Base-by-base conservation (phyloP, 2,797 vertebrate species). In the Sylvia borin region DNA sequence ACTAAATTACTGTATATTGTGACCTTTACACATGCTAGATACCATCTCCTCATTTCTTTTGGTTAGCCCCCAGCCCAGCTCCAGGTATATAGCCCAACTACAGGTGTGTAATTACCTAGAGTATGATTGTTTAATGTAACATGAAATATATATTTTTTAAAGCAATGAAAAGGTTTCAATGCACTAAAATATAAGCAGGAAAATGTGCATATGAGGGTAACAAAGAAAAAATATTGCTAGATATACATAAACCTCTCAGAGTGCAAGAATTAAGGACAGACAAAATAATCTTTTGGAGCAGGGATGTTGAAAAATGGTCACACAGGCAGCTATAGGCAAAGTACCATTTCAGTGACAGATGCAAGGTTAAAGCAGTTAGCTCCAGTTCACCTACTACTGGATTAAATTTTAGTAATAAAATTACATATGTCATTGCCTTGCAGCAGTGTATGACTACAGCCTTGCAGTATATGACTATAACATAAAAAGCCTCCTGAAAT, bases 1-100 rank as follows among this genome's bases (percentile, higher is more conserved):
- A 31, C 13, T 38, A 80, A 66, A 80, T 80, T 80, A 24, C 53
- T 64, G 29, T 43, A 22, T 51, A 38, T 51, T 51, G 18, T 64
- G 27, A 47, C n/a, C 2, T 85, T 66, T 62, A 31, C 0, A 0
- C 38, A 26, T 24, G 5, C 40, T 61, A 64, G 45, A 47, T 65
- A 8, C 2, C 20, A 36, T 53, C 42, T 66, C 26, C 48, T 72
- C 12, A 15, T 60, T 90, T 85, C 11, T 51, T 40, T 62, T 47
- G 19, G 7, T 60, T 64, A 79, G 18, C 22, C 26, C 31, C 64
- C 60, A 72, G 38, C 3, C 11, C 27, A 40, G 1, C 6, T 75
- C 12, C n/a, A 40, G 17, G 5, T 34, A 36, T 47, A 27, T 5
- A 51, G 43, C 22, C 15, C 15, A 74, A 5, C 3, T 70, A 22